Evolutionary conservation across 1,140 invertebrate species (phyloP).

Genomic region (Eupeodes corollae): DNA sequence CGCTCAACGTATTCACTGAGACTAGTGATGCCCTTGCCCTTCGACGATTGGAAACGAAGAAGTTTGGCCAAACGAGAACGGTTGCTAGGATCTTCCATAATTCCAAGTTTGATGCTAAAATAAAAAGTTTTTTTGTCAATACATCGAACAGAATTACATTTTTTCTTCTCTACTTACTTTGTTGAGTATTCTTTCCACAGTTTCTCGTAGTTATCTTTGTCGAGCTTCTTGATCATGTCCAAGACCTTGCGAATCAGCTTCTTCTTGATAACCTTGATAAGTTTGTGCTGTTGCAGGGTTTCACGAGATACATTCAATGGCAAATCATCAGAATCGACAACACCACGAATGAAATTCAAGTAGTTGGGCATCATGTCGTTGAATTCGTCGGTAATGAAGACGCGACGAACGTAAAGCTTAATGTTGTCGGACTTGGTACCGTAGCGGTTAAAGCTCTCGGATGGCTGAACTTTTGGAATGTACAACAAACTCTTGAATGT

Average conservation of each 20-base stretch:
- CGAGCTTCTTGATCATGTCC: constrained; percentile 97
- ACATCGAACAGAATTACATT: no score
- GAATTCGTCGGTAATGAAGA: constrained; percentile 99
- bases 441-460: constrained; percentile 91
- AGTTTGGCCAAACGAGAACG: constrained; percentile 90
- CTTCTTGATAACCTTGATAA: constrained; percentile 98
- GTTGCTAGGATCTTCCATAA: constrained; percentile 96
- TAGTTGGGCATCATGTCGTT: constrained; percentile 99
- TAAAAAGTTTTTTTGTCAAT: no score
- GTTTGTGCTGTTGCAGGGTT: constrained; percentile 96
- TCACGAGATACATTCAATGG: constrained; percentile 97
- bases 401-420: constrained; percentile 90
- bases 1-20: constrained; percentile 84
- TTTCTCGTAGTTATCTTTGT: constrained; percentile 78
- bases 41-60: constrained; percentile 81
- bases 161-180: no score
- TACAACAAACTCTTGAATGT: constrained; percentile 95
- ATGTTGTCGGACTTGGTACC: constrained; percentile 91
- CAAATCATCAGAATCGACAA: constrained; percentile 98
- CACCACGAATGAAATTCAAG: constrained; percentile 84
- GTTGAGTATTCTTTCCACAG: constrained; percentile 99
- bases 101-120: constrained; percentile 81
- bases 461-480: constrained; percentile 77
- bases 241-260: constrained; percentile 94
- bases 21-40: constrained; percentile 55